These are phyloP conservation scores for Trichosurus vulpecula DNA, from an alignment of 2,797 vertebrate genomes.

Conservation along the genomic window DNA sequence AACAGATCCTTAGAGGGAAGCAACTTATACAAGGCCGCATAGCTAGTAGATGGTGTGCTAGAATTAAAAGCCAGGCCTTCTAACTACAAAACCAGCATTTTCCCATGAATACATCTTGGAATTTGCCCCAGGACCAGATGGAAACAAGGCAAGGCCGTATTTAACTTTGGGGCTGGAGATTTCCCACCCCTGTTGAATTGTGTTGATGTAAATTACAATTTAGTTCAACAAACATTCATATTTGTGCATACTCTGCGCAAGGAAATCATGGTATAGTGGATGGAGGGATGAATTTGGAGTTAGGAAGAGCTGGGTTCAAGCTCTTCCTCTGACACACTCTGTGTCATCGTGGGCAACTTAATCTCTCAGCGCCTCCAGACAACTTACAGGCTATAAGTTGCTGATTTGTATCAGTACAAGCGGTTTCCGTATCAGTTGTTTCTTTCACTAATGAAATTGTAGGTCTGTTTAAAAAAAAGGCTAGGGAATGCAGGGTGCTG, in stretches of 20 bases:
- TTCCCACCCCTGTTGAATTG: background rate
- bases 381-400: background rate
- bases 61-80: background rate
- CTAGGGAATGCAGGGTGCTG: background rate
- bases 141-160: background rate
- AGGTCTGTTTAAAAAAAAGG: background rate
- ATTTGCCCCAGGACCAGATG: background rate
- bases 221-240: background rate
- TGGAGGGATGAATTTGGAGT: background rate
- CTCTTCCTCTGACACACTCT: background rate
- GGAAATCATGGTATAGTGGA: background rate
- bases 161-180: background rate
- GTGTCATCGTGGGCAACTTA: background rate
- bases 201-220: background rate
- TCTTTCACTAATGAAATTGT: background rate
- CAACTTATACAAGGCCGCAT: background rate
- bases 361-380: background rate
- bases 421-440: background rate
- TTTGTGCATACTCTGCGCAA: background rate
- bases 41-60: too few relatives aligned
- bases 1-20: background rate
- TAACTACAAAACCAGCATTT: background rate
- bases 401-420: background rate
- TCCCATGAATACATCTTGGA: background rate
- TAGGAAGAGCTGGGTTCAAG: background rate